Evolutionary conservation across 2,888 invertebrate species (phyloP), one percentile per base, ranked within the genome.

Genomic region (Eustalomyia histrio): DNA sequence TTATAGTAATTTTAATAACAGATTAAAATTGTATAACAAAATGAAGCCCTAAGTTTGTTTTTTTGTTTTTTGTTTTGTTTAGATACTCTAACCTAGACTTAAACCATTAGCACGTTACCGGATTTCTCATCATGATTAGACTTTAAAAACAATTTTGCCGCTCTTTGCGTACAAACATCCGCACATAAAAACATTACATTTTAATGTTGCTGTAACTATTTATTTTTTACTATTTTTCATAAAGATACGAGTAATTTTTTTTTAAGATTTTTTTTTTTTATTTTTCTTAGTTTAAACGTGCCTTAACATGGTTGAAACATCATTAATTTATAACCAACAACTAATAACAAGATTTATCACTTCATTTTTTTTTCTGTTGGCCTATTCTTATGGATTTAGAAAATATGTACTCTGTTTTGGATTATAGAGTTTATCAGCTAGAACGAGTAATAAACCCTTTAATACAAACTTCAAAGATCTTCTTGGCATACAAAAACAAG

Each of bases 301-400:
- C 78, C 71, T 75, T 52, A 75, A 78, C 78, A 78, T 69, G 74
- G 9, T 78, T 55, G 68, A 69, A 81, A 78, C 74, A 81, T 78
- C 81, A 81, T 81, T 81, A 81, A 81, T 81, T 81, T 81, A 81
- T 78, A 78, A 81, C 71, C 81, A 81, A 63, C 78, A 78, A 81
- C 81, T 81, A 81, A 81, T 78, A 81, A 81, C 81, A 81, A 81
- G 81, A 81, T 81, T 81, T 81, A 81, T 81, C 81, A 81, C 81
- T 81, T 81, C 21, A 9, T 39, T 18, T 21, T 33, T n/a, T 61
- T 58, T 21, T 68, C 65, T 52, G 33, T 60, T 64, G 57, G 53
- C 39, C 57, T 47, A 52, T 63, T 72, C 21, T 67, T 8, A n/a
- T 10, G n/a, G 47, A 16, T 21, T 39, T 33, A 12, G 43, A n/a